These are phyloP conservation scores for Lithophane leautieri DNA, from an alignment of 2,888 invertebrate species.

Conservation along the genomic window DNA sequence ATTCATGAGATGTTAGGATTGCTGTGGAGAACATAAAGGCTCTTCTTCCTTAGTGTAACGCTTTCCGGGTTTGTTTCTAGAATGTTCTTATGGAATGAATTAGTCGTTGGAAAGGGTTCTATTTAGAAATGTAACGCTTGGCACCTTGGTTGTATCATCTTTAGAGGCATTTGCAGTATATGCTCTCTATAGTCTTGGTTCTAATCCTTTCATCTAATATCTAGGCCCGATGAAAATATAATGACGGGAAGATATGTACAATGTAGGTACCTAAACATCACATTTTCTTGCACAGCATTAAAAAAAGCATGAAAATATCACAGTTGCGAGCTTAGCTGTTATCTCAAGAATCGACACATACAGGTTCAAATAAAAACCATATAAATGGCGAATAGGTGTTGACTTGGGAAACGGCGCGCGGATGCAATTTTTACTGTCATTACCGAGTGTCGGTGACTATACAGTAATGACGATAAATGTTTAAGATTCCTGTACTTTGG, in stretches of 20 bases:
- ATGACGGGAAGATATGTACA: neutral
- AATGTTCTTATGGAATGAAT: neutral
- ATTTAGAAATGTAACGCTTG: neutral
- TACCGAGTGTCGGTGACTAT: conserved; percentile 31
- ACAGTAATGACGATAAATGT: conserved; percentile 1
- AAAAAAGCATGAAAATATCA: neutral
- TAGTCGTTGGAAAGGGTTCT: neutral
- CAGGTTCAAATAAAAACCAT: conserved; percentile 40
- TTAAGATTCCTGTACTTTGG: conserved; percentile 10
- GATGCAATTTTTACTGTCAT: conserved; percentile 30
- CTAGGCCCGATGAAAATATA: neutral
- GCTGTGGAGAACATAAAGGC: conserved; percentile 6
- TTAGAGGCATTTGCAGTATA: neutral
- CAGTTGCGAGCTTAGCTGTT: neutral
- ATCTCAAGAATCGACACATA: neutral
- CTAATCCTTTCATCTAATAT: neutral
- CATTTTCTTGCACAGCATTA: neutral
- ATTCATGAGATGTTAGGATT: conserved; percentile 23
- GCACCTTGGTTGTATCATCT: neutral
- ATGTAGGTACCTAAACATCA: neutral
- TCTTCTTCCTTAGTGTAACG: conserved; percentile 14
- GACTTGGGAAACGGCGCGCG: conserved; percentile 36
- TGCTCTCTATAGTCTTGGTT: neutral
- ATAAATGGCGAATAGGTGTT: conserved; percentile 4
- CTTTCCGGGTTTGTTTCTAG: conserved; percentile 6